These are phyloP conservation scores for Dryococelus australis DNA, from an alignment of 2,888 invertebrate genomes.

Conservation along the genomic window DNA sequence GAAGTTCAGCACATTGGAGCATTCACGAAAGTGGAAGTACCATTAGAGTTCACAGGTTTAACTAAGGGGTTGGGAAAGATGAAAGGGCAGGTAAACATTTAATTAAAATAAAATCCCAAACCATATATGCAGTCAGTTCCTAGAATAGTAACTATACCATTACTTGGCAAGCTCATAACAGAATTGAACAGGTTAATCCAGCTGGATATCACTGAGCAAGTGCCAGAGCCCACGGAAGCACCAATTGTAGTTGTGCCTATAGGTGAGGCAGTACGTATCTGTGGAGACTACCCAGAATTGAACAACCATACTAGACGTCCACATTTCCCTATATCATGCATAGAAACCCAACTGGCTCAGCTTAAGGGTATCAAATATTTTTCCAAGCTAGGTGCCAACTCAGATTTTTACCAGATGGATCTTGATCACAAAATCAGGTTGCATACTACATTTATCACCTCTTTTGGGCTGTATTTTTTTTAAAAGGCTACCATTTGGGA, in stretches of 20 bases:
- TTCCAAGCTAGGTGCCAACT: too few species aligned
- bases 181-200: slow-evolving; percentile 6
- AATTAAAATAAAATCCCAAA: not conserved
- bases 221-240: not conserved
- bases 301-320: too few species aligned
- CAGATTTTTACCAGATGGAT: too few species aligned
- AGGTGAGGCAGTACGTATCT: slow-evolving; percentile 22
- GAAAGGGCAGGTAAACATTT: not conserved
- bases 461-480: too few species aligned
- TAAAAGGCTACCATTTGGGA: too few species aligned
- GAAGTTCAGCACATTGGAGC: not conserved
- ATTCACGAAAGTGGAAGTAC: not conserved
- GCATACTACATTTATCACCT: too few species aligned
- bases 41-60: not conserved
- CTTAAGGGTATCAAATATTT: too few species aligned
- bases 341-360: too few species aligned
- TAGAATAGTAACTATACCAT: not conserved
- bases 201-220: too few species aligned
- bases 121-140: not conserved
- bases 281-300: not conserved
- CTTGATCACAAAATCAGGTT: too few species aligned
- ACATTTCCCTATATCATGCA: too few species aligned
- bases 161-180: not conserved
- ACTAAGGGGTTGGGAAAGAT: not conserved
- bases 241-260: not conserved